phyloP scores from a whole-genome alignment of 2,113 vertebrate genomes.

The Aythya baeri region DNA sequence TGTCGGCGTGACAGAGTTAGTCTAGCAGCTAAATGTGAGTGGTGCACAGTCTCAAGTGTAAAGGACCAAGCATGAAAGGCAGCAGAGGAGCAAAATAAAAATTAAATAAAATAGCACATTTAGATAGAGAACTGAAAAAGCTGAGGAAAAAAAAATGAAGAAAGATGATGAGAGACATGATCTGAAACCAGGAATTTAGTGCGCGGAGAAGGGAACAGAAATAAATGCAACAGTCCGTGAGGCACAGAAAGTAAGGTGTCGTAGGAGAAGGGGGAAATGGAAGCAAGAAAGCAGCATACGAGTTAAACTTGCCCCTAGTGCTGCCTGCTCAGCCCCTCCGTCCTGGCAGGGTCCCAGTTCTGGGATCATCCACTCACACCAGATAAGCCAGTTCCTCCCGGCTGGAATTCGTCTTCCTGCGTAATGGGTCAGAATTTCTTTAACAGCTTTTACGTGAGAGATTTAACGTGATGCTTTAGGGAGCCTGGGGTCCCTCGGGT shows the following conservation, averaged over 20 bases:
- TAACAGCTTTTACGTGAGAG: not conserved
- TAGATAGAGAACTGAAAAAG: not conserved
- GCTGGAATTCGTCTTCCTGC: not conserved
- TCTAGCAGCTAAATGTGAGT: not conserved
- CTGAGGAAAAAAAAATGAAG: not conserved
- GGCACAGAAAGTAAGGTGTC: not conserved
- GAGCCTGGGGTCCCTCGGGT: not conserved
- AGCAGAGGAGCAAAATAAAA: not conserved
- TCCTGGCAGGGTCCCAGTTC: not conserved
- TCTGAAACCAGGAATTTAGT: not conserved
- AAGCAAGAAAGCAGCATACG: not conserved
- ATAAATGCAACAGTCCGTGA: not conserved
- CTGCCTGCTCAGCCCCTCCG: not conserved
- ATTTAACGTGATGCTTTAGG: not conserved
- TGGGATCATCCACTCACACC: not conserved
- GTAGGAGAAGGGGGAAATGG: not conserved
- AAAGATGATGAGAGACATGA: not conserved
- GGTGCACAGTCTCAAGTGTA: not conserved
- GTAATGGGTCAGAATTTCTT: not conserved
- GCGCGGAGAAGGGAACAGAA: not conserved
- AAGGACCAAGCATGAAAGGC: not conserved
- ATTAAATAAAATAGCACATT: not conserved
- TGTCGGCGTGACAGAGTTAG: accelerated
- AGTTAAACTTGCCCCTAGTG: not conserved
- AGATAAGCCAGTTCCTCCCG: constrained; percentile 29